These are phyloP conservation scores for Galaxea fascicularis DNA, from an alignment of 92 coral and sea anemone genomes.

Conservation along the genomic window DNA sequence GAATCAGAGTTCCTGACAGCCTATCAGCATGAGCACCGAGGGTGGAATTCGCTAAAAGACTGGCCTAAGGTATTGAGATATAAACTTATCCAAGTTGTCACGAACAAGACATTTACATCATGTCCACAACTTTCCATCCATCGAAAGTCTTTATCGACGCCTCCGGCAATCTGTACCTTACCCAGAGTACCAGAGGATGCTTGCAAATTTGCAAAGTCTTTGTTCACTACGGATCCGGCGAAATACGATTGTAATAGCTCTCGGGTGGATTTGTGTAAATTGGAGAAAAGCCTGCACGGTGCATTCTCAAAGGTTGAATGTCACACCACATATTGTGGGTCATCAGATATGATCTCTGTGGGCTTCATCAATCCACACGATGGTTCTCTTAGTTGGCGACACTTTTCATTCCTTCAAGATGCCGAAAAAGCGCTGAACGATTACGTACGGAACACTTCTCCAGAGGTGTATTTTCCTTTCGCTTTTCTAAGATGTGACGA, in stretches of 20 bases:
- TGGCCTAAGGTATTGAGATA: slow-evolving; percentile 19
- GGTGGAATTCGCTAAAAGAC: slow-evolving; percentile 26
- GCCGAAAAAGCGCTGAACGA: slow-evolving; percentile 41
- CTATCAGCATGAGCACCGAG: background rate
- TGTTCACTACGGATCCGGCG: slow-evolving; percentile 26
- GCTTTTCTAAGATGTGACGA: slow-evolving; percentile 51
- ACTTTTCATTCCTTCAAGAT: slow-evolving; percentile 52
- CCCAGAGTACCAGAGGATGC: slow-evolving; percentile 40
- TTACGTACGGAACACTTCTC: slow-evolving; percentile 9
- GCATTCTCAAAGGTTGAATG: slow-evolving; percentile 34
- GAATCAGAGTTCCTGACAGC: slow-evolving; percentile 26
- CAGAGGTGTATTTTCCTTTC: slow-evolving; percentile 28
- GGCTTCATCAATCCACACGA: slow-evolving; percentile 48
- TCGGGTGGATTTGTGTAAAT: slow-evolving; percentile 38
- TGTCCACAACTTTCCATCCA: slow-evolving; percentile 41
- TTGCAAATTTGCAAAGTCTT: slow-evolving; percentile 27
- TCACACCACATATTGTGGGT: slow-evolving; percentile 53
- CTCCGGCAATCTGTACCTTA: slow-evolving; percentile 33
- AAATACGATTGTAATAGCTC: slow-evolving; percentile 24
- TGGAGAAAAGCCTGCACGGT: slow-evolving; percentile 5
- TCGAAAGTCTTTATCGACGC: background rate
- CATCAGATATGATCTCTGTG: slow-evolving; percentile 46
- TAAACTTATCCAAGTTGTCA: background rate
- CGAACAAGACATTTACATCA: background rate
- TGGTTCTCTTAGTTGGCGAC: slow-evolving; percentile 44